Conservation (phyloP, 2,113 vertebrate species). For the Arizona elegans region DNA sequence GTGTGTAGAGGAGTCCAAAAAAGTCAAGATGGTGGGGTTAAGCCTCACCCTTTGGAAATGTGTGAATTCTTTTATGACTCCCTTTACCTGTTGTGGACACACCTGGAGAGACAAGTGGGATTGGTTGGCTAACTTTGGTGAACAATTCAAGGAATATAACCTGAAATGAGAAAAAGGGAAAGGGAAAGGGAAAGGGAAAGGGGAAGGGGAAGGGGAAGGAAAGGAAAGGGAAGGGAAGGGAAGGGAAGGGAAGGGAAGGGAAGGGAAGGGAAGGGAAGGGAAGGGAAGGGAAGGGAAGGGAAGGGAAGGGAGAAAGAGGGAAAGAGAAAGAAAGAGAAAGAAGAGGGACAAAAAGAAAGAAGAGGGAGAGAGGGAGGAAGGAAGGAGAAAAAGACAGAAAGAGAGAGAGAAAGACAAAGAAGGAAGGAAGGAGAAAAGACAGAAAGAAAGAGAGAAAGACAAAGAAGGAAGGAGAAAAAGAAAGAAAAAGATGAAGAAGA, state of each 20-base stretch:
- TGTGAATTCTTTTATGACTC: not conserved
- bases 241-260: too few species aligned
- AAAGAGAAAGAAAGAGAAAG: too few species aligned
- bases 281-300: too few species aligned
- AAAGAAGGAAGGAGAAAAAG: not conserved
- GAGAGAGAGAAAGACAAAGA: fast-evolving
- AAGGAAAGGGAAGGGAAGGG: too few species aligned
- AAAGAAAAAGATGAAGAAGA: fast-evolving
- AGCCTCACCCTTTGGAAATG: not conserved
- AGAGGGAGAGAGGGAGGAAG: not conserved
- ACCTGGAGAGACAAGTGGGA: not conserved
- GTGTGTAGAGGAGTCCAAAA: not conserved
- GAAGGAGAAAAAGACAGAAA: not conserved
- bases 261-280: too few species aligned
- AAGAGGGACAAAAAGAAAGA: too few species aligned
- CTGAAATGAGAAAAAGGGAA: not conserved
- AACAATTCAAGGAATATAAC: not conserved
- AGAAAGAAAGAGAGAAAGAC: not conserved
- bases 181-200: too few species aligned
- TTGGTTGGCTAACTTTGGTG: not conserved
- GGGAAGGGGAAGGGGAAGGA: too few species aligned
- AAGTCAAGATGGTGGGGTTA: not conserved
- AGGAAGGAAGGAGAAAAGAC: too few species aligned
- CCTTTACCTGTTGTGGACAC: not conserved
- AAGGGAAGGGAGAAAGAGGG: too few species aligned